Conservation (phyloP, 2,113 vertebrate species). For the Ardeotis arabs region DNA sequence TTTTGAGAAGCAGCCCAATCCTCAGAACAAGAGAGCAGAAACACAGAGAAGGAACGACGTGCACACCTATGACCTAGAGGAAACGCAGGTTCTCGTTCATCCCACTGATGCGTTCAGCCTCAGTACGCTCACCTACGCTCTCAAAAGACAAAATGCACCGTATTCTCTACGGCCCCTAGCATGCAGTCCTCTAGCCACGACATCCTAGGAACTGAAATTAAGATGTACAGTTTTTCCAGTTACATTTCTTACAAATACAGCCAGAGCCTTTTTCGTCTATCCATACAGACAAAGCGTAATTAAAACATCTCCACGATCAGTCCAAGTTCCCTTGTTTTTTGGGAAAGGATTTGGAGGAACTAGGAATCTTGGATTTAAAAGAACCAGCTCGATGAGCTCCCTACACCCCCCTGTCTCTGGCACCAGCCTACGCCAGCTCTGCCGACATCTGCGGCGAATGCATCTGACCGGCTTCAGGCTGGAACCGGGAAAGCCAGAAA, state of each 20-base stretch:
- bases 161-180: background rate
- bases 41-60: background rate
- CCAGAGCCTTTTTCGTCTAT: background rate
- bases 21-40: background rate
- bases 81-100: background rate
- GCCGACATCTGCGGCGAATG: background rate
- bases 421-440: background rate
- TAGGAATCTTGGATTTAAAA: background rate
- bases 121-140: background rate
- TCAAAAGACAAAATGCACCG: background rate
- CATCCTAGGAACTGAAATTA: background rate
- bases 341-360: background rate
- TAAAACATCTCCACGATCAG: fast-evolving
- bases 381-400: background rate
- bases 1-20: background rate
- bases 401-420: background rate
- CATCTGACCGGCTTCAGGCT: background rate
- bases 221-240: background rate
- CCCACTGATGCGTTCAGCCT: background rate
- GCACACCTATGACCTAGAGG: background rate
- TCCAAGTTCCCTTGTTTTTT: background rate
- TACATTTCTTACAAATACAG: background rate
- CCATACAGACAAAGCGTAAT: background rate
- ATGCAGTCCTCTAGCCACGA: background rate
- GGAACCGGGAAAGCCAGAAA: background rate